phyloP scores from a whole-genome alignment of 2,888 invertebrate species.

The Apodemia mormo region DNA sequence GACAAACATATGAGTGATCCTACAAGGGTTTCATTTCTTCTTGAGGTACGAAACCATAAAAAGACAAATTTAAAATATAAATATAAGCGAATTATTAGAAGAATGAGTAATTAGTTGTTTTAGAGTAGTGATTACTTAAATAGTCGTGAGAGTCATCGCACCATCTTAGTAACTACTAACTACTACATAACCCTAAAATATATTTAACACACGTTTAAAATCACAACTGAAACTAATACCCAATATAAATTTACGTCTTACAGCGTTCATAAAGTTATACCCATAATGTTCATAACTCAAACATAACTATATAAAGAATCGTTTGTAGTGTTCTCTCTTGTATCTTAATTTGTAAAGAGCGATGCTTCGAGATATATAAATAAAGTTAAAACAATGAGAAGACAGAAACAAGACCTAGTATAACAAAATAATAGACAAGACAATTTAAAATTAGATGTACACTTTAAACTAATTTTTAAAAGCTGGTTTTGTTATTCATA shows the following conservation, averaged over 20 bases:
- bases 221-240: not conserved
- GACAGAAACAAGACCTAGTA: not conserved
- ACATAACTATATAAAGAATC: conserved; percentile 15
- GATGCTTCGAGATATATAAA: conserved; percentile 57
- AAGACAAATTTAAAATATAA: too few species aligned
- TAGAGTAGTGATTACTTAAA: too few species aligned
- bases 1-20: too few species aligned
- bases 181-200: too few species aligned
- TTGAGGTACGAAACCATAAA: too few species aligned
- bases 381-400: conserved; percentile 73
- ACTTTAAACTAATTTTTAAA: too few species aligned
- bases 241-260: conserved; percentile 8
- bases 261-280: conserved; percentile 13
- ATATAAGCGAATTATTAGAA: too few species aligned
- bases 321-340: conserved; percentile 38
- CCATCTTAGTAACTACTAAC: too few species aligned
- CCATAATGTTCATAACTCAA: conserved; percentile 2
- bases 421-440: not conserved
- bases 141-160: too few species aligned
- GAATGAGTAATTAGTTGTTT: too few species aligned
- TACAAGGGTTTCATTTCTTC: too few species aligned
- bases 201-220: not conserved
- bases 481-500: too few species aligned
- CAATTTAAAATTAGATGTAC: not conserved
- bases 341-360: conserved; percentile 71